Conservation (phyloP, 2,888 invertebrate species). For the Mayetiola destructor region DNA sequence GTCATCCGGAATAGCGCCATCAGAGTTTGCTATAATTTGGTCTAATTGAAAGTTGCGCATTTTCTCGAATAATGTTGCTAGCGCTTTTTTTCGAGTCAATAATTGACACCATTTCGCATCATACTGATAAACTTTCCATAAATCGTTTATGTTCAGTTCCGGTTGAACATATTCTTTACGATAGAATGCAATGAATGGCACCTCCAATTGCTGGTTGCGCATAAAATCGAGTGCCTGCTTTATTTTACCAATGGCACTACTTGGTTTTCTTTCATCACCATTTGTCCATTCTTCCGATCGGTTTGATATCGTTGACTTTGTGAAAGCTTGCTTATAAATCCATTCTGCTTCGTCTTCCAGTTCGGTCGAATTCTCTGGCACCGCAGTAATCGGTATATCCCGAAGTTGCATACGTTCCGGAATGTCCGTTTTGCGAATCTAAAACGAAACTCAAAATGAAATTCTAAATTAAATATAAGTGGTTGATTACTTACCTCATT, state of each 20-base stretch:
- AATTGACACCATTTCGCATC: slow-evolving; percentile 94
- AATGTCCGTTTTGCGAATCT: slow-evolving; percentile 73
- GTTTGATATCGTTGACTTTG: slow-evolving; percentile 64
- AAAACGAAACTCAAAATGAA: slow-evolving; percentile 13
- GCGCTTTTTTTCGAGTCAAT: slow-evolving; percentile 65
- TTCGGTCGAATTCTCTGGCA: slow-evolving; percentile 71
- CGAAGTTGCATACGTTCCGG: slow-evolving; percentile 88
- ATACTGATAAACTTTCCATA: slow-evolving; percentile 95
- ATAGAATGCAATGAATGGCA: slow-evolving; percentile 97
- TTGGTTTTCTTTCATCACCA: slow-evolving; percentile 46
- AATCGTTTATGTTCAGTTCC: slow-evolving; percentile 82
- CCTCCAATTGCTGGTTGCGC: slow-evolving; percentile 87
- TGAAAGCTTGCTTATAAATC: slow-evolving; percentile 92
- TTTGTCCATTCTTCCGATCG: slow-evolving; percentile 44
- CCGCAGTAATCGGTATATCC: slow-evolving; percentile 69
- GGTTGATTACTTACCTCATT: slow-evolving; percentile 45
- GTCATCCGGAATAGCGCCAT: slow-evolving; percentile 70
- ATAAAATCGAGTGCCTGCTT: slow-evolving; percentile 90
- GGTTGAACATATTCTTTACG: slow-evolving; percentile 95
- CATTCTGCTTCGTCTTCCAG: slow-evolving; percentile 90
- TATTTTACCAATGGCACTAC: slow-evolving; percentile 71
- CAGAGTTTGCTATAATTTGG: slow-evolving; percentile 62
- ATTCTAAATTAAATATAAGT: not conserved
- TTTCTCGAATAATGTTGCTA: slow-evolving; percentile 68
- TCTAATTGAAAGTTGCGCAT: slow-evolving; percentile 86